These are phyloP conservation scores for Tetragnatha versicolor DNA, from an alignment of 1,140 invertebrate species.

Conservation along the genomic window DNA sequence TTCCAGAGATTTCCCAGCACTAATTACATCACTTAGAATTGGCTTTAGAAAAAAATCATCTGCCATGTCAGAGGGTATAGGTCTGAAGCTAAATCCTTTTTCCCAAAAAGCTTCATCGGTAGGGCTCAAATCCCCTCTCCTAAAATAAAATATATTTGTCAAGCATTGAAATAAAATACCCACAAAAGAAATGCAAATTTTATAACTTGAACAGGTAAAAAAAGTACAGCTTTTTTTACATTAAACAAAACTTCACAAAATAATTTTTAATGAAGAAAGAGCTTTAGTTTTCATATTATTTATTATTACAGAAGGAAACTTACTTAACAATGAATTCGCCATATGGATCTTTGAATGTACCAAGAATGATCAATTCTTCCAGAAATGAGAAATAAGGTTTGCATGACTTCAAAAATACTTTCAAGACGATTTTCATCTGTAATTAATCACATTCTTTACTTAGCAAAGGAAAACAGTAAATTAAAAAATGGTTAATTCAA, in stretches of 20 bases:
- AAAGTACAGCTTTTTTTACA: too few relatives aligned
- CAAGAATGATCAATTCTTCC: conserved; percentile 30
- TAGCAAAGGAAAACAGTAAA: neutral
- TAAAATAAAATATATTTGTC: too few relatives aligned
- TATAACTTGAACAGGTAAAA: too few relatives aligned
- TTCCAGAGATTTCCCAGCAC: conserved; percentile 39
- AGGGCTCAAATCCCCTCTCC: neutral
- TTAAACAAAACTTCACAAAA: too few relatives aligned
- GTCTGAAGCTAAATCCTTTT: neutral
- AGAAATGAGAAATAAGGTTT: conserved; percentile 31
- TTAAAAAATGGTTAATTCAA: too few relatives aligned
- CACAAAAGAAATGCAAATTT: too few relatives aligned
- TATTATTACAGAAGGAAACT: neutral
- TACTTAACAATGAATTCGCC: conserved; percentile 35
- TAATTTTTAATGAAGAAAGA: too few relatives aligned
- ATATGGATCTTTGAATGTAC: conserved; percentile 26
- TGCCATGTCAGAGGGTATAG: neutral
- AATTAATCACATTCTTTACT: neutral
- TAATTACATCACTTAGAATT: conserved; percentile 18
- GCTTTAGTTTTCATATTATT: too few relatives aligned
- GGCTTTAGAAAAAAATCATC: conserved; percentile 34
- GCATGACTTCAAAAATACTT: conserved; percentile 28
- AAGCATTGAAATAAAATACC: too few relatives aligned
- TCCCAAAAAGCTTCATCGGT: conserved; percentile 33
- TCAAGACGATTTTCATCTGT: conserved; percentile 20